These are phyloP conservation scores for Amphipyra berbera DNA, from an alignment of 2,888 invertebrate species.

Conservation along the genomic window DNA sequence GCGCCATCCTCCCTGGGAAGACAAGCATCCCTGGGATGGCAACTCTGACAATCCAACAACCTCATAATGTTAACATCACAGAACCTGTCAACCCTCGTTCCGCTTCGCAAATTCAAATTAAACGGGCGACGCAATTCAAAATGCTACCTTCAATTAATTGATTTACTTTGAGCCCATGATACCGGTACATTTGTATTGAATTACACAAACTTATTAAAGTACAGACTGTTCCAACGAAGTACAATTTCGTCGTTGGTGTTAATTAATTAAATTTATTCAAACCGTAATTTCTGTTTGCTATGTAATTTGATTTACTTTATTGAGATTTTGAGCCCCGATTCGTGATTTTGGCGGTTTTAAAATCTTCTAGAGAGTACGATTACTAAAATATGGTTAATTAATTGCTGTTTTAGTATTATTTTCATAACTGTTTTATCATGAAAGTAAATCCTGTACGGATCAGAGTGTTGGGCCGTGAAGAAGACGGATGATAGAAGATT, in stretches of 20 bases:
- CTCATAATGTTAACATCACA: too few relatives aligned
- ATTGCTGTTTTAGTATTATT: too few relatives aligned
- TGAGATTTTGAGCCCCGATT: constrained; percentile 4
- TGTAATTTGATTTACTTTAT: constrained; percentile 19
- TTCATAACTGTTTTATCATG: too few relatives aligned
- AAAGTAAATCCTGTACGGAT: too few relatives aligned
- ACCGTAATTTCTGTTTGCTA: constrained; percentile 1
- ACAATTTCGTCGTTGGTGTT: constrained; percentile 9
- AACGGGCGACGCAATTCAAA: constrained; percentile 1
- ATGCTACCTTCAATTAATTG: constrained; percentile 8
- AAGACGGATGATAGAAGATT: too few relatives aligned
- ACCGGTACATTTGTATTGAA: constrained; percentile 1
- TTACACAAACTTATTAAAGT: too few relatives aligned
- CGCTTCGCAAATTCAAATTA: constrained; percentile 5
- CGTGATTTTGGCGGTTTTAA: constrained; percentile 14
- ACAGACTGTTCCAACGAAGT: constrained; percentile 4
- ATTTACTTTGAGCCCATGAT: constrained; percentile 18
- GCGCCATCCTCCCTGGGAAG: too few relatives aligned
- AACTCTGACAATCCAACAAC: too few relatives aligned
- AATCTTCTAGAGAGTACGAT: constrained; percentile 1
- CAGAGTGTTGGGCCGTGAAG: too few relatives aligned
- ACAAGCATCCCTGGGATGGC: too few relatives aligned
- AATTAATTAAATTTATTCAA: constrained; percentile 26
- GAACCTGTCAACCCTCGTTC: background rate
- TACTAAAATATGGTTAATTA: background rate